Evolutionary conservation across 1,140 invertebrate genomes (phyloP), one percentile per base, ranked within the genome.

Genomic region (Solenopsis fugax): DNA sequence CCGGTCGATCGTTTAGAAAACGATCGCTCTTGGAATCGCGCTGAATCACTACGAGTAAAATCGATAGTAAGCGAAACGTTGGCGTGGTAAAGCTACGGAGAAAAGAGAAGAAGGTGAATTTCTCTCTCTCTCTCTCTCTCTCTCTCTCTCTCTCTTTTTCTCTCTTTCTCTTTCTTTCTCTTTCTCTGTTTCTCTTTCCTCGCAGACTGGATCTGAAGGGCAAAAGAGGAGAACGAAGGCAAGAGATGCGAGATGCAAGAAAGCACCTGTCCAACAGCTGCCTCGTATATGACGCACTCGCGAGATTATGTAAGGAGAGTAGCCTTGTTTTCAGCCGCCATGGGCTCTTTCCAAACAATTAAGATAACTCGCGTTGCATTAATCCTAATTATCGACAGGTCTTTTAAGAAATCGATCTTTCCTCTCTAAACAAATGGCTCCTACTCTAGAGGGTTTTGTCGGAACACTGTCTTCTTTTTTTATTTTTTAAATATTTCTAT

Each of bases 251-350:
- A 86, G 81, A 78, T 78, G 86, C 56, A 67, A 89, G 75, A 71
- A 65, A 86, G 76, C 90, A 91, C 91, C 91, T 92, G 91, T 90
- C 89, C 69, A 72, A 87, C 91, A 92, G 87, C 91, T 92, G 91
- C 64, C 54, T 85, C 71, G 82, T 90, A 92, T 89, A 92, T 91
- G 91, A 81, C 54, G 81, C 56, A 60, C 37, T 37, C 76, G 69
- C 48, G 64, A 72, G 89, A 90, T 92, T 91, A 92, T 86, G 89
- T 87, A 92, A 92, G 73, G 58, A 86, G 84, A 87, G 77, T 88
- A 86, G 77, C 81, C 82, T 88, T 80, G 87, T 87, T 89, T 89
- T 81, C 45, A 84, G 34, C 69, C n/a, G 54, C 41, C 16, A 41
- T 2, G 21, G 37, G 37, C 10, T 9, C 24, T 62, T 7, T 75